Base-by-base conservation (phyloP, 2,797 vertebrate species). In the Chaetodon trifasciatus region DNA sequence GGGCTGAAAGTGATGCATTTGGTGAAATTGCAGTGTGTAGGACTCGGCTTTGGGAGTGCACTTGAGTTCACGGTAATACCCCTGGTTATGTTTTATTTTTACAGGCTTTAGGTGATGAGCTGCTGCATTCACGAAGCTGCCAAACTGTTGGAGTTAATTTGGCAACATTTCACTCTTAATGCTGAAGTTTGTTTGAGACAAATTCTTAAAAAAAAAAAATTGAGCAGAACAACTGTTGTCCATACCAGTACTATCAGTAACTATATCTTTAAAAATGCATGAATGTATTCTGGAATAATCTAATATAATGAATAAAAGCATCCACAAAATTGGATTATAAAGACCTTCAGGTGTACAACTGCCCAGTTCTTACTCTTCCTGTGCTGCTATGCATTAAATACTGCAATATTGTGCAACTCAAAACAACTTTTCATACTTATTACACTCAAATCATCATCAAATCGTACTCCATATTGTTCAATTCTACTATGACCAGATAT, bases 61-160 rank as follows among this genome's bases (percentile, higher is more conserved):
- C 58, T 72, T 53, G 39, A 68, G 78, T 74, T 77, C 77, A 70
- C 37, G 24, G 47, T 42, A 24, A 65, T 32, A 67, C 47, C 60
- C 15, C 46, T 50, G 70, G 32, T 68, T 56, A 42, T 53, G 63
- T 60, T 82, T 69, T 56, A 57, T 61, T 83, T 50, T 77, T 32
- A 32, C 3, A 61, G 23, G 50, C 61, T 76, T 84, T 24, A 39
- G 5, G n/a, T 44, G 49, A 76, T 65, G 8, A 65, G 47, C 21
- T 24, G 13, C 37, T 61, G 63, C 9, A 50, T 57, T 60, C 35
- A 44, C 9, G 70, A 71, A 68, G 32, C 9, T n/a, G 46, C 37
- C 0, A 50, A 58, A 46, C 47, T 28, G 12, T 32, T 35, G 12
- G 1, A 15, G 49, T 13, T 32, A 32, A 78, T 52, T 66, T 69